A percentile compares a stretch with the other conserved stretches of the same genome.
Evolutionary conservation across 1,140 invertebrate genomes (phyloP).

Genomic region (Argopecten irradians): DNA sequence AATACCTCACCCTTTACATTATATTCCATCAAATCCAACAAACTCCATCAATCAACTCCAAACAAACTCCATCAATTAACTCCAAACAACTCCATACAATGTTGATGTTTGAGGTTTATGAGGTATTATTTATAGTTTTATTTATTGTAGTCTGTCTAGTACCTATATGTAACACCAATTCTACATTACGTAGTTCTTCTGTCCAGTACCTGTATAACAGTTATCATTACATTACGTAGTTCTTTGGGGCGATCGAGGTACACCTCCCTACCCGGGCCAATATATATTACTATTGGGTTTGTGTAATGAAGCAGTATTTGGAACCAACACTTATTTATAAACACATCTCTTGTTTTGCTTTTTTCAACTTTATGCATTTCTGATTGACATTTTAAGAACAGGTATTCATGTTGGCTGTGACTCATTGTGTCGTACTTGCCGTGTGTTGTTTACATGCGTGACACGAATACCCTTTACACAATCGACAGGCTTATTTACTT

Average conservation of each 20-base stretch:
- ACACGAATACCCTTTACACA: not conserved
- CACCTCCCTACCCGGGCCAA: not conserved
- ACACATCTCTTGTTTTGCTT: not conserved
- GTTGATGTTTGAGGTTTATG: too few relatives aligned
- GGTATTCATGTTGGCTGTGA: not conserved
- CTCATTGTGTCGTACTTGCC: not conserved
- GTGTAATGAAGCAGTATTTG: not conserved
- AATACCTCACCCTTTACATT: too few relatives aligned
- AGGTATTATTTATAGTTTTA: too few relatives aligned
- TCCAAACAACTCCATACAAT: too few relatives aligned
- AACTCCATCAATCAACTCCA: not conserved
- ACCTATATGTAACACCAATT: too few relatives aligned
- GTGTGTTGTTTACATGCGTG: not conserved
- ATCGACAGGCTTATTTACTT: not conserved
- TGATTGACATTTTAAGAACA: not conserved
- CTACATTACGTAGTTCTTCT: too few relatives aligned
- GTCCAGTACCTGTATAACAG: too few relatives aligned
- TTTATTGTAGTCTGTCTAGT: too few relatives aligned
- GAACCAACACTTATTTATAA: not conserved
- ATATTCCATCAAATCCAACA: not conserved
- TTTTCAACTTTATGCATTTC: not conserved
- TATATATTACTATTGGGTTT: conserved; percentile 3
- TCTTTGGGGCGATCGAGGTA: not conserved
- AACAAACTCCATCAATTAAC: not conserved
- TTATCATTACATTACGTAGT: too few relatives aligned